These are phyloP conservation scores for Lacerta agilis DNA, from an alignment of 2,797 vertebrate genomes.

Conservation along the genomic window DNA sequence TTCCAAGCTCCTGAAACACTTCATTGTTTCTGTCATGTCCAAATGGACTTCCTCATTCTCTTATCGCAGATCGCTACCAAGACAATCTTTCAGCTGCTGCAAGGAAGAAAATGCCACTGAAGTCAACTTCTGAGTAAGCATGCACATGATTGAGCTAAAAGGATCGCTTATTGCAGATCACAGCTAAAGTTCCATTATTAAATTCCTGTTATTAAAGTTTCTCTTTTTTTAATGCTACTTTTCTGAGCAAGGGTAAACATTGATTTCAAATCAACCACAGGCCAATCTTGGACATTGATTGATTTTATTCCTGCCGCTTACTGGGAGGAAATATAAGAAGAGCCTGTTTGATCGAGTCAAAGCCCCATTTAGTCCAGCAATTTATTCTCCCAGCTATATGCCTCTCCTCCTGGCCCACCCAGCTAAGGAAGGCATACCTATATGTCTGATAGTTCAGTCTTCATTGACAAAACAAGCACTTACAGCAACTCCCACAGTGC, in stretches of 20 bases:
- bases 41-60: neutral
- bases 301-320: neutral
- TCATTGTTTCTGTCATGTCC: neutral
- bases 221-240: neutral
- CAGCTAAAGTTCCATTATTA: neutral
- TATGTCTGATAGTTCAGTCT: no score
- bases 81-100: neutral
- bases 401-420: no score
- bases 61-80: neutral
- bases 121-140: neutral
- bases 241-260: neutral
- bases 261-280: neutral
- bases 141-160: neutral
- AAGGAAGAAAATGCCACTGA: neutral
- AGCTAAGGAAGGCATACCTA: no score
- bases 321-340: no score
- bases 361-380: no score
- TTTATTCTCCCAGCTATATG: no score
- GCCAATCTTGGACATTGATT: neutral
- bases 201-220: neutral
- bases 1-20: neutral
- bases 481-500: no score
- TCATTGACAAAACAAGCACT: no score
- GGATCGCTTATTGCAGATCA: neutral
- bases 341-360: no score